Evolutionary conservation across 2,888 invertebrate species (phyloP), one percentile per base, ranked within the genome.

Genomic region (Gortyna flavago): DNA sequence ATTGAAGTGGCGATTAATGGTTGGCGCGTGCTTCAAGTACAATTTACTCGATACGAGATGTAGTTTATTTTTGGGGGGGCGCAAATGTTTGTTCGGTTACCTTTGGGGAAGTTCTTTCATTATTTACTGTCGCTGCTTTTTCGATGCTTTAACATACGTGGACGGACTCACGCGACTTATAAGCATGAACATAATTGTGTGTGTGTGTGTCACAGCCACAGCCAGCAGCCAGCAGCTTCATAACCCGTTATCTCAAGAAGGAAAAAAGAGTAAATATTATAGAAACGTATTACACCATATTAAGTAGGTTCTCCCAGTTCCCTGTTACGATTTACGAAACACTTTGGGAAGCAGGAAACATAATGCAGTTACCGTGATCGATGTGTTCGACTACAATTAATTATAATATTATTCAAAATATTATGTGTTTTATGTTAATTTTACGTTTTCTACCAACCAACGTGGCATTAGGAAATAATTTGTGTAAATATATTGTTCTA

Each of bases 361-460:
- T 72, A 74, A 72, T 76, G 71, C 70, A 79, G 72, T 76, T 73
- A 83, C 69, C 32, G 59, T 83, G 85, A 88, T 85, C 82, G 84
- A 88, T 87, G 87, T 75, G 75, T 86, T 85, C 69, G 75, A 77
- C 78, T 79, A 72, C 72, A 86, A 88, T 85, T 80, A 81, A 87
- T 85, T 88, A 83, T 80, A 85, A 86, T 83, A 79, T 80, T 83
- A 86, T 87, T 88, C 85, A 82, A 88, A 88, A 83, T 86, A 88
- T 86, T 88, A 79, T 79, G 69, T 83, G 87, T 88, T 83, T 76
- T 85, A 88, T 88, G 88, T 73, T 84, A 88, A 88, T 88, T 79
- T 71, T 75, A 84, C 13, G 62, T 66, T 80, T 75, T 67, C 80
- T 41, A 65, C 32, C 62, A 41, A 65, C 38, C 41, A 62, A 44